These are phyloP conservation scores for Sisyra terminalis DNA, from an alignment of 2,888 invertebrate genomes.

Conservation along the genomic window DNA sequence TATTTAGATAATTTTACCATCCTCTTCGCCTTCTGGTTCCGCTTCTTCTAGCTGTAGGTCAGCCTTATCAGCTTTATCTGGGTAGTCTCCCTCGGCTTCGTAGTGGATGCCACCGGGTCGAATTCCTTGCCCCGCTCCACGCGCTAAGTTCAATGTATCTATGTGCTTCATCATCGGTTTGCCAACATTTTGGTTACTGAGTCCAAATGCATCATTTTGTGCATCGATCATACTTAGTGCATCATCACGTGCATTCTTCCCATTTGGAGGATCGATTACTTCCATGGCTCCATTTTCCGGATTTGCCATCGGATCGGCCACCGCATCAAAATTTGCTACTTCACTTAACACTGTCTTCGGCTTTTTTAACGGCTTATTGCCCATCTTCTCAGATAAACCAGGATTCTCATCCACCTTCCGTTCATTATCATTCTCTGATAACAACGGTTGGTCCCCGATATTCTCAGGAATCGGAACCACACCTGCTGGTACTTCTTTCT, in stretches of 20 bases:
- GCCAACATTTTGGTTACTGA: slow-evolving; percentile 10
- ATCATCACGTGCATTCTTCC: slow-evolving; percentile 12
- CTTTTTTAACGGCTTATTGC: slow-evolving; percentile 6
- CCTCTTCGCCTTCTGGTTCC: slow-evolving; percentile 25
- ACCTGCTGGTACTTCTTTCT: slow-evolving; percentile 17
- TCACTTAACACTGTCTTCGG: slow-evolving; percentile 8
- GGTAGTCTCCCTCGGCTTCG: slow-evolving; percentile 16
- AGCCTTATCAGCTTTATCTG: slow-evolving; percentile 16
- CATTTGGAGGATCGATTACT: slow-evolving; percentile 20
- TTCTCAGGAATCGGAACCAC: slow-evolving; percentile 26
- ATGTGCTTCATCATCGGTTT: slow-evolving; percentile 12
- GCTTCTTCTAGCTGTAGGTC: slow-evolving; percentile 17
- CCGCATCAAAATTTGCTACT: slow-evolving; percentile 9
- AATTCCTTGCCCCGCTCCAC: slow-evolving; percentile 15
- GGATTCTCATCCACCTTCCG: slow-evolving; percentile 18
- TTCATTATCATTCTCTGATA: slow-evolving; percentile 17
- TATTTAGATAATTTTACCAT: slow-evolving; percentile 22
- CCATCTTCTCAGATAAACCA: slow-evolving; percentile 9
- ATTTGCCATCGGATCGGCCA: slow-evolving; percentile 11
- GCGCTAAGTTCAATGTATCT: slow-evolving; percentile 14
- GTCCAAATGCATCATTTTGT: slow-evolving; percentile 12
- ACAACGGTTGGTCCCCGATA: slow-evolving; percentile 11
- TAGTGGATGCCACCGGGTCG: slow-evolving; percentile 11
- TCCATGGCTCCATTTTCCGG: slow-evolving; percentile 24
- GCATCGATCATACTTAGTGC: slow-evolving; percentile 10